Conservation (phyloP, 2,888 invertebrate genomes). For the Melieria crassipennis region DNA sequence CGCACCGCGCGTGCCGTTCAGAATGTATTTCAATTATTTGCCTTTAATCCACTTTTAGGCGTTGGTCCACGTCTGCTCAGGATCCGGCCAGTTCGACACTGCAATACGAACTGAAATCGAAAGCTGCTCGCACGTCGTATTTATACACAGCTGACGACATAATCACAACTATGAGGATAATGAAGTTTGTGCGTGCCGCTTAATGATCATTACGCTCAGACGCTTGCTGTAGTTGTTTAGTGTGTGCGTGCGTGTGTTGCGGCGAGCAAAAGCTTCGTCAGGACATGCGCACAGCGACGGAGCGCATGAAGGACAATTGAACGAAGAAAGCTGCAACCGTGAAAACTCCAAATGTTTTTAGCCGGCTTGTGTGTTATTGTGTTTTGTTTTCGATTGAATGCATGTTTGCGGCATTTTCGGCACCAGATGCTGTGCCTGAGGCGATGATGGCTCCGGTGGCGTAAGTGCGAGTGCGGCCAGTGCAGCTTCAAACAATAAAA, state of each 20-base stretch:
- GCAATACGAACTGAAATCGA: constrained; percentile 43
- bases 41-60: constrained; percentile 4
- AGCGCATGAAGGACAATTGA: background rate
- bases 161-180: too few species aligned
- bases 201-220: too few species aligned
- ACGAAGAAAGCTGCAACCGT: background rate
- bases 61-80: background rate
- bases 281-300: background rate
- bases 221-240: too few species aligned
- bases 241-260: too few species aligned
- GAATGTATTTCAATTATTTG: background rate
- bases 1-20: background rate
- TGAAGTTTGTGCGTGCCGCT: too few species aligned
- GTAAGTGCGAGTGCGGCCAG: too few species aligned
- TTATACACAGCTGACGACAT: constrained; percentile 26
- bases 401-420: constrained; percentile 29
- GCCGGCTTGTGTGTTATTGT: background rate
- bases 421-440: constrained; percentile 18
- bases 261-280: background rate
- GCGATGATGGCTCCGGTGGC: background rate
- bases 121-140: constrained; percentile 37
- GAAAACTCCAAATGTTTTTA: background rate
- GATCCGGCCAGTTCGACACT: constrained; percentile 37
- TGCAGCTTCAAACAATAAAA: too few species aligned
- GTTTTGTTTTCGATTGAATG: constrained; percentile 28